Evolutionary conservation across 2,113 vertebrate species (phyloP), one percentile per base, ranked within the genome.

Genomic region (Baryphthengus martii): DNA sequence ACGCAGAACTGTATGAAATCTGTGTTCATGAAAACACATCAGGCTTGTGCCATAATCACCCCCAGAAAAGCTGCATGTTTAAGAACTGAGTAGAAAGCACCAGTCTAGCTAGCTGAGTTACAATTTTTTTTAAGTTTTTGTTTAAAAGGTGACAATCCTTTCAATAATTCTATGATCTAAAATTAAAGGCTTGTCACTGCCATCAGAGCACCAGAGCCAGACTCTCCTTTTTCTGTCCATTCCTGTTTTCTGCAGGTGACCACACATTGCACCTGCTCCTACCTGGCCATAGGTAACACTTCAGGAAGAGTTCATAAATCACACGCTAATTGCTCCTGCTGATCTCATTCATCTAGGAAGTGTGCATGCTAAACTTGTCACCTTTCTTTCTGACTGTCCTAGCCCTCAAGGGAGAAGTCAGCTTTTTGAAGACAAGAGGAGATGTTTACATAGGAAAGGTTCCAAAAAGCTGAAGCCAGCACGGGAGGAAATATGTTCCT

Each of bases 401-500:
- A 97, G 97, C 66, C 47, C 86, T 6, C 96, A 93, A 73, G 91
- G 72, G 68, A 89, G 90, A 58, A 83, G 58, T 49, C 90, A 49
- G 39, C 49, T 26, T 9, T 52, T 45, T 1, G 96, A 97, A 45
- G 97, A 97, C 20, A 83, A 94, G 61, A 92, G 72, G 33, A 91
- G 77, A 85, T 77, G 82, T 31, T n/a, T 65, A 50, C 76, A 42
- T 61, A 70, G 86, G 93, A 92, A 63, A 26, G 90, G 93, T 26
- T 88, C 65, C 61, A 81, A 83, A 82, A 82, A 94, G 68, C 53
- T 77, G 59, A 93, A 91, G 78, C 55, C 76, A 26, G 68, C 29
- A 0, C 75, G 7, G 68, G 93, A 96, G 29, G 96, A 97, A 70
- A 4, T 20, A 4, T 91, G 93, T 28, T 90, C 95, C 4, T 55